These are phyloP conservation scores for Ectemnius continuus DNA, from an alignment of 2,888 invertebrate genomes.

Conservation along the genomic window DNA sequence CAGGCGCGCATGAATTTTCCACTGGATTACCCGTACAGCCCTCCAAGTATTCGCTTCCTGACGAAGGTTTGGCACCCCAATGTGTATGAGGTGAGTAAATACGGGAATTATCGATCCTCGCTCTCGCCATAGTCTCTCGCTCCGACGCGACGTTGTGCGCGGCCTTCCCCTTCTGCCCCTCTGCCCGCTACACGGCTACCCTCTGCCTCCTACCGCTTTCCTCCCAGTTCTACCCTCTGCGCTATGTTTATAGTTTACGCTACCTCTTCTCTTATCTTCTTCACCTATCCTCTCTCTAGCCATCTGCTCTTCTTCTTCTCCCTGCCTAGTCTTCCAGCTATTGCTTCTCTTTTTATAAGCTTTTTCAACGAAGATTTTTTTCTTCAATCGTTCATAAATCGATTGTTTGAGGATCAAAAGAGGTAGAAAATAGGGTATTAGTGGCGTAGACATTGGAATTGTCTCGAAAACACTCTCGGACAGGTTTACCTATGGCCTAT, in stretches of 20 bases:
- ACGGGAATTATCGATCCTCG: constrained; percentile 65
- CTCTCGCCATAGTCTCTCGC: constrained; percentile 28
- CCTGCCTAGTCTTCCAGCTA: constrained; percentile 7
- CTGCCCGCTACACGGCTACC: constrained; percentile 12
- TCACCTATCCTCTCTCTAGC: constrained; percentile 11
- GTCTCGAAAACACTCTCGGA: too few relatives aligned
- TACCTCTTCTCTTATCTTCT: constrained; percentile 7
- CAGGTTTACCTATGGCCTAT: too few relatives aligned
- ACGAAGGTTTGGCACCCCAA: constrained; percentile 99
- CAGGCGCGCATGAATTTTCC: constrained; percentile 99
- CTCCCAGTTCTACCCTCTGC: constrained; percentile 7
- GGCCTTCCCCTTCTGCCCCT: constrained; percentile 12
- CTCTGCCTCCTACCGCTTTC: not conserved
- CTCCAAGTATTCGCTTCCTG: constrained; percentile 97
- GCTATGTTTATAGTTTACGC: too few relatives aligned
- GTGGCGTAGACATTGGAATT: too few relatives aligned
- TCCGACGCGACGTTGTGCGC: constrained; percentile 19
- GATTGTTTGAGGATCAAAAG: too few relatives aligned
- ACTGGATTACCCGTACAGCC: constrained; percentile 98
- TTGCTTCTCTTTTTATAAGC: constrained; percentile 1
- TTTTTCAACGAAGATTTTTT: too few relatives aligned
- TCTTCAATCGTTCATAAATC: too few relatives aligned
- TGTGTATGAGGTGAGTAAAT: constrained; percentile 95
- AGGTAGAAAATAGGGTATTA: too few relatives aligned
- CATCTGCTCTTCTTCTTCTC: constrained; percentile 29